Evolutionary conservation across 2,113 vertebrate genomes (phyloP).

Genomic region (Empidonax alnorum): DNA sequence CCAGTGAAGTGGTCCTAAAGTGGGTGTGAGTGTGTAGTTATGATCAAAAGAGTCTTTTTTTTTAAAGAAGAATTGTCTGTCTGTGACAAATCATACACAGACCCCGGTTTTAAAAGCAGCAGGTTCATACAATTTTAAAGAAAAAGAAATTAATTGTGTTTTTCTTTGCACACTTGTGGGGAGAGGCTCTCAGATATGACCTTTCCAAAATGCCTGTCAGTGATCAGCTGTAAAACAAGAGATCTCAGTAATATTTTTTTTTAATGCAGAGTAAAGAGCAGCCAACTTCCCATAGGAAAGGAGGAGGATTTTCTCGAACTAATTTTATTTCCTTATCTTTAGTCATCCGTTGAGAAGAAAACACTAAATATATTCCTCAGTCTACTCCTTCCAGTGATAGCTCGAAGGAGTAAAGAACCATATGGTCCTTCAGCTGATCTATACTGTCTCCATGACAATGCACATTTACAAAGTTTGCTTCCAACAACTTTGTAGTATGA

Average conservation of each 20-base stretch:
- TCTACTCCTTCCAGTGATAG: slow-evolving; percentile 71
- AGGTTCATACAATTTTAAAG: neutral
- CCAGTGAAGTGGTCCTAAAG: neutral
- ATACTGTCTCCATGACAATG: slow-evolving; percentile 72
- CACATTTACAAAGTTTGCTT: slow-evolving; percentile 65
- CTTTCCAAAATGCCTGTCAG: neutral
- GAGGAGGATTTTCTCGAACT: slow-evolving; percentile 65
- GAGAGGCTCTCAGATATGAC: neutral
- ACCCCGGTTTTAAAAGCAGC: neutral
- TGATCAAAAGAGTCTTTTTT: neutral
- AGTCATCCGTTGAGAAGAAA: slow-evolving; percentile 65
- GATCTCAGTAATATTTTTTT: slow-evolving; percentile 32
- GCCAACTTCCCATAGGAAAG: slow-evolving; percentile 48
- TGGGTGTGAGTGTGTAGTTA: neutral
- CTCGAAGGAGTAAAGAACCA: slow-evolving; percentile 72
- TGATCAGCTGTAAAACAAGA: slow-evolving; percentile 13
- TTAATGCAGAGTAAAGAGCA: slow-evolving; percentile 42
- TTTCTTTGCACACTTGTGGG: neutral
- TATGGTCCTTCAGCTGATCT: slow-evolving; percentile 69
- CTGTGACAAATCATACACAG: neutral
- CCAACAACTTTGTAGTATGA: slow-evolving; percentile 32
- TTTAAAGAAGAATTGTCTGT: neutral
- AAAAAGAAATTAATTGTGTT: neutral
- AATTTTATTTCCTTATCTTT: slow-evolving; percentile 71
- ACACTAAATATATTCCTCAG: slow-evolving; percentile 64